Evolutionary conservation across 2,888 invertebrate genomes (phyloP).

Genomic region (Drosophila infuscata): DNA sequence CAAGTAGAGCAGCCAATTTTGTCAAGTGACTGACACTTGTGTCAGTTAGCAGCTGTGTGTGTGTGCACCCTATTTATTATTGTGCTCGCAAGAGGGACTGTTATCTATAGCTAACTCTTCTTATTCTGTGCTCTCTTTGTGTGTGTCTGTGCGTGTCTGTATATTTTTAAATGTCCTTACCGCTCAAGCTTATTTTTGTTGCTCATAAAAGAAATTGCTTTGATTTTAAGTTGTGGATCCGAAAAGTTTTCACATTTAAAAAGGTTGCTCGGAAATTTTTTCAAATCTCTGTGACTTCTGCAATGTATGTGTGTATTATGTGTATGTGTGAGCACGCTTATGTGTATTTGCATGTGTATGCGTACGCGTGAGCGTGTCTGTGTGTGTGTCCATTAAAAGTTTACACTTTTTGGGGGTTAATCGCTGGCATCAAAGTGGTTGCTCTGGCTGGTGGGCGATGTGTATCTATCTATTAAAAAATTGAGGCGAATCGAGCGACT

Average conservation of each 20-base stretch:
- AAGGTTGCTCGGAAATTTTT: slow-evolving; percentile 43
- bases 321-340: slow-evolving; percentile 2
- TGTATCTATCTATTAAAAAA: slow-evolving; percentile 81
- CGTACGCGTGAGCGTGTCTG: slow-evolving; percentile 8
- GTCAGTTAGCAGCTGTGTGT: slow-evolving; percentile 7
- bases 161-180: slow-evolving; percentile 5
- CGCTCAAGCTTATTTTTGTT: slow-evolving; percentile 19
- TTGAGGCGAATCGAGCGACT: slow-evolving; percentile 70
- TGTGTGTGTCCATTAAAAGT: slow-evolving; percentile 61
- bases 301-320: slow-evolving; percentile 1
- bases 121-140: background rate
- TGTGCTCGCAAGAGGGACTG: slow-evolving; percentile 42
- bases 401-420: slow-evolving; percentile 79
- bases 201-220: slow-evolving; percentile 70
- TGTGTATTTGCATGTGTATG: slow-evolving; percentile 6
- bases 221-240: slow-evolving; percentile 54
- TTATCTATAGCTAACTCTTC: slow-evolving; percentile 1
- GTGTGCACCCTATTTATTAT: slow-evolving; percentile 32
- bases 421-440: slow-evolving; percentile 71
- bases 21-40: slow-evolving; percentile 29
- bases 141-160: slow-evolving; percentile 19
- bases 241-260: slow-evolving; percentile 74
- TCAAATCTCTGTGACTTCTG: slow-evolving; percentile 48
- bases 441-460: slow-evolving; percentile 56
- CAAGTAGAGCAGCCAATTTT: slow-evolving; percentile 21